Evolutionary conservation across 2,797 vertebrate species (phyloP), one percentile per base, ranked within the genome.

Genomic region (Fratercula arctica): DNA sequence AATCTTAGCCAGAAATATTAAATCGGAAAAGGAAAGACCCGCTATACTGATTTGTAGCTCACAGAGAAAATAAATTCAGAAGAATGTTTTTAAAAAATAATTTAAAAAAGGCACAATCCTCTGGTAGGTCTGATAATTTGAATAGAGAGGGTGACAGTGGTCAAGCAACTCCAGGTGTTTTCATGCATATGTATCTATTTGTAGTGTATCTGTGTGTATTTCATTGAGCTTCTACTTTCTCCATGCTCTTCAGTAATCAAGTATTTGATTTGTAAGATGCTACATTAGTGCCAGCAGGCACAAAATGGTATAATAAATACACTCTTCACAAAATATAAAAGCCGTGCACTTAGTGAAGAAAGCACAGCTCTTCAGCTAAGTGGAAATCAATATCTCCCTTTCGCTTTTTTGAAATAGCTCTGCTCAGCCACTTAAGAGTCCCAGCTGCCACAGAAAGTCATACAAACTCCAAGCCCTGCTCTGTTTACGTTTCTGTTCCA

Each of bases 201-300:
- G 37, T 85, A 92, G 53, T 20, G 68, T 61, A 85, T 46, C 53
- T 92, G 39, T 68, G 11, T 73, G 56, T 76, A 81, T 76, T 95
- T 93, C 35, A 56, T 83, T 95, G 73, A 94, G 51, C 54, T 92
- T 86, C 54, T 88, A 43, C 56, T 85, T 92, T 77, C 63, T 63
- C 48, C 4, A 11, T 68, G 75, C 63, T 91, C 73, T 81, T 81
- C 66, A 96, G 59, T 63, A 89, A 96, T 79, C 87, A 94, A 87
- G 74, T 93, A 80, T 56, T 89, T 89, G 60, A 90, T 86, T 84
- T 86, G 17, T 56, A 89, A 87, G 63, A 96, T 87, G 90, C 92
- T 97, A 97, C 92, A 88, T 85, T 39, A 89, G 87, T 83, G 95
- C 89, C 96, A 95, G 43, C 53, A 93, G 81, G 85, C 89, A 91